Base-by-base conservation (phyloP, 2,113 vertebrate genomes). In the Nerophis ophidion region DNA sequence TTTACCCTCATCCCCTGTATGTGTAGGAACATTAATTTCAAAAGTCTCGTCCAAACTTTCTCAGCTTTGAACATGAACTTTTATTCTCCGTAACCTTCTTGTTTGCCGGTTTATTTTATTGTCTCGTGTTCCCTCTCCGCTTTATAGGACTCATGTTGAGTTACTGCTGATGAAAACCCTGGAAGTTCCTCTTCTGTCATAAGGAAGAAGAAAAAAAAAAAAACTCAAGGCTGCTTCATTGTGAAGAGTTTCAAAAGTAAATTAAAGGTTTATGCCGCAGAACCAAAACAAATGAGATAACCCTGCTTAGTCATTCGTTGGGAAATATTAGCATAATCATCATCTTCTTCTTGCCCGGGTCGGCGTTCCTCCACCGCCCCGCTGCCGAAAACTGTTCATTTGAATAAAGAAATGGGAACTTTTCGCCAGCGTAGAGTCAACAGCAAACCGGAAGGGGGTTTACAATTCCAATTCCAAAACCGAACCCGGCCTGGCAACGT, bases 71-170 rank as follows among this genome's bases (percentile, higher is more conserved):
- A 56, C 10, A 38, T 19, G 54, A 56, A 56, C 11, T 44, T 44
- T 12, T 44, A 44, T 44, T 56, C 16, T 56, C 36, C 13, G 12
- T 36, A 4, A 15, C 54, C 17, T 17, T 56, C 54, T 44, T 56
- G 54, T 56, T 42, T 56, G 54, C 38, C 6, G 54, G 36, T 56
- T 56, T 56, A 56, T 56, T 56, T 56, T 42, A 56, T 16, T 44
- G 16, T 56, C 33, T 53, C 16, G 6, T 42, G 36, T 56, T 56
- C 16, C n/a, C 54, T 11, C 36, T 56, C 38, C 4, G 54, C 54
- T 56, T 56, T 56, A 56, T 56, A 42, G 54, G 35, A 56, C 16
- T 11, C 54, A 56, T 56, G 54, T 56, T 56, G 54, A 56, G 54
- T 56, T 56, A 56, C 16, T 56, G 54, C 38, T 56, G 54, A 56